These are phyloP conservation scores for Protomyctophum bolini DNA, from an alignment of 2,113 vertebrate genomes.

Conservation along the genomic window DNA sequence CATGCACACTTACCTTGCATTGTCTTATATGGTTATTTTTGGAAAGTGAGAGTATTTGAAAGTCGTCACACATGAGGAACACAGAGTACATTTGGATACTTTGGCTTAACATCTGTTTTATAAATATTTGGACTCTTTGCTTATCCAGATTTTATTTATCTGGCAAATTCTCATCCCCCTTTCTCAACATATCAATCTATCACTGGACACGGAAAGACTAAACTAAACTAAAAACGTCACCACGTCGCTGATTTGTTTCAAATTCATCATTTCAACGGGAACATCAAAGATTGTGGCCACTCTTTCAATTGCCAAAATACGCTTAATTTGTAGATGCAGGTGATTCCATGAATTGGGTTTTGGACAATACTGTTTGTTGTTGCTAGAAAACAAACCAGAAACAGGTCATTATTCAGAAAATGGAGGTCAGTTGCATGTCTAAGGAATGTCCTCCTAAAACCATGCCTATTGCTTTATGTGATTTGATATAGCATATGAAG, in stretches of 20 bases:
- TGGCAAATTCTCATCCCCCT: constrained; percentile 4
- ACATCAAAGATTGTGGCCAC: not conserved
- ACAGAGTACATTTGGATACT: not conserved
- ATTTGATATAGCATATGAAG: not conserved
- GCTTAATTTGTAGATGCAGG: constrained; percentile 28
- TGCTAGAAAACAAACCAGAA: constrained; percentile 53
- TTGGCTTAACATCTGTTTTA: constrained; percentile 9
- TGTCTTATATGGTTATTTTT: constrained; percentile 36
- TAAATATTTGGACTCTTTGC: constrained; percentile 37
- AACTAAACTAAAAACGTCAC: not conserved
- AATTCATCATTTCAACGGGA: constrained; percentile 2
- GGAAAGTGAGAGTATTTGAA: not conserved
- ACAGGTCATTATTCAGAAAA: constrained; percentile 8
- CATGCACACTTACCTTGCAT: not conserved
- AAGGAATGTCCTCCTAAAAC: constrained; percentile 17
- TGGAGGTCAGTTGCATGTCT: not conserved
- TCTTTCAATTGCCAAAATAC: constrained; percentile 39
- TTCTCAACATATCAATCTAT: constrained; percentile 30
- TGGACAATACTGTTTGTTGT: constrained; percentile 37
- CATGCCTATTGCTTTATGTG: not conserved
- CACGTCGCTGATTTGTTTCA: constrained; percentile 16
- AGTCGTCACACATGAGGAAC: not conserved
- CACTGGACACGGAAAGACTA: constrained; percentile 9
- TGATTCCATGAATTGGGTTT: constrained; percentile 30
- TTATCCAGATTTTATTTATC: constrained; percentile 24